These are phyloP conservation scores for Sussaba pulchella DNA, from an alignment of 2,888 invertebrate species.

Conservation along the genomic window DNA sequence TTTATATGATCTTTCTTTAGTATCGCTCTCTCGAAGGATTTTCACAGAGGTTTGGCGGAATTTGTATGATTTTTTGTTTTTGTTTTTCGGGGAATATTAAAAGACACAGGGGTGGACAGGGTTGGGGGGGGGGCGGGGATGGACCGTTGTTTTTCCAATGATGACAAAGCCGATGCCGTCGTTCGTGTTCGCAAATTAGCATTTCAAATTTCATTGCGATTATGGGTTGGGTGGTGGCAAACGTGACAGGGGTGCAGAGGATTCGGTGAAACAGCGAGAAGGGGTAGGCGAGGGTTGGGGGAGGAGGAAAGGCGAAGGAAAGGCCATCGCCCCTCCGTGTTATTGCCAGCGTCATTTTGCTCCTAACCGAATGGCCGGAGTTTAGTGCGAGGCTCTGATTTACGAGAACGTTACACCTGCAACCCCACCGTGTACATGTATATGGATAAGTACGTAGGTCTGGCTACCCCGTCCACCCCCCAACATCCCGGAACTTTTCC, in stretches of 20 bases:
- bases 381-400: constrained; percentile 75
- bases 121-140: neutral
- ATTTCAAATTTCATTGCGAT: constrained; percentile 70
- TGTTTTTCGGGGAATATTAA: neutral
- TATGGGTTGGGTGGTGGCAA: constrained; percentile 17
- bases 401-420: constrained; percentile 76
- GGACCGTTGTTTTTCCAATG: constrained; percentile 10
- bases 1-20: neutral
- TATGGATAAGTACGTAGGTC: neutral
- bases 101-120: no score
- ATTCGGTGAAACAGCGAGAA: constrained; percentile 1
- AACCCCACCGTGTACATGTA: constrained; percentile 44
- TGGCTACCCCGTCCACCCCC: neutral
- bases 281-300: neutral
- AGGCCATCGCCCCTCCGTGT: constrained; percentile 65
- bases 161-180: constrained; percentile 15
- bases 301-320: neutral
- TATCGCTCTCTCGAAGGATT: no score
- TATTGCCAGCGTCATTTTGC: constrained; percentile 73
- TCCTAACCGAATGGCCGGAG: constrained; percentile 71
- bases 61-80: neutral
- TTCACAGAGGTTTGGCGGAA: neutral
- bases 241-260: constrained; percentile 23
- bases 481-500: neutral
- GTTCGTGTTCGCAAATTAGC: constrained; percentile 68